Base-by-base conservation (phyloP, 2,888 invertebrate genomes). In the Periphyllus acericola region DNA sequence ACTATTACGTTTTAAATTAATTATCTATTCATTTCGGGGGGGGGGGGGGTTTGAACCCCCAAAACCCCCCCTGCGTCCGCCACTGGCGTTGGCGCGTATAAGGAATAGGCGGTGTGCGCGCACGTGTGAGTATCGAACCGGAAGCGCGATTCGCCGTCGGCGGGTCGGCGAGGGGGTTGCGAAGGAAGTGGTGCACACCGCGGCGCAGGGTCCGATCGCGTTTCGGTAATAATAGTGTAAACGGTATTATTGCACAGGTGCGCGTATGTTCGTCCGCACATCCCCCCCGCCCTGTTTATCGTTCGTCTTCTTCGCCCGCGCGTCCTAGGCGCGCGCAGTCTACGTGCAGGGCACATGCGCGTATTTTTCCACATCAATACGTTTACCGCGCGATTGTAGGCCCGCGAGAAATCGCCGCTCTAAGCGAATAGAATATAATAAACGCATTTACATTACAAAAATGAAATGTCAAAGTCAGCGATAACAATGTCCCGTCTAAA, bases 61-160 rank as follows among this genome's bases (percentile, higher is more conserved):
- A n/a, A n/a, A n/a, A n/a, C n/a, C n/a, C n/a, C n/a, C n/a, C n/a
- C n/a, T n/a, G n/a, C n/a, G n/a, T n/a, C n/a, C n/a, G n/a, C n/a
- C 29, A 32, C 32, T 5, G 82, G 46, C 17, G 34, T 71, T 3
- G 1, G 32, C 3, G 8, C 25, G 55, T 32, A 52, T 29, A 19
- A 46, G 3, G 46, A 19, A 21, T 1, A 60, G 60, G 21, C 21
- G 60, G 76, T 14, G 46, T 46, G 14, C 36, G 4, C 6, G 36
- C 46, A 19, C 6, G 36, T 52, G 40, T n/a, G n/a, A n/a, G n/a
- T 81, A 87, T 87, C 34, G 87, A 81, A 87, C 87, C 87, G 87
- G 87, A 87, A 87, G 81, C 87, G 87, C 87, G 74, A 80, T 52
- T 87, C 86, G 17, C 32, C 40, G 72, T 34, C 52, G 74, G 60